Conservation (phyloP, 2,113 vertebrate genomes). For the Glareola pratincola region DNA sequence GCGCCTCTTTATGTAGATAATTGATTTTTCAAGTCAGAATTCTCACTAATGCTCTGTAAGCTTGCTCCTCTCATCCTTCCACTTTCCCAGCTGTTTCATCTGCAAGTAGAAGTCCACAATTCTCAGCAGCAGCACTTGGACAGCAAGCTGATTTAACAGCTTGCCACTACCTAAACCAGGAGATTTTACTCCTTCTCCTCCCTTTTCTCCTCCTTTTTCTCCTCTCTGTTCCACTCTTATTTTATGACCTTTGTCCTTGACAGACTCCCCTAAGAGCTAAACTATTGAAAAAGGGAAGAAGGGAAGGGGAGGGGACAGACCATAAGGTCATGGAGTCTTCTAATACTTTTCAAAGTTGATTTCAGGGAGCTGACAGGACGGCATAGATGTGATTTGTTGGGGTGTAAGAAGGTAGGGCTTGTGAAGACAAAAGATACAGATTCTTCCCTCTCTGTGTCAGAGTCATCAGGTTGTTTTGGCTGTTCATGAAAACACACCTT, state of each 20-base stretch:
- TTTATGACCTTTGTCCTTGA: neutral
- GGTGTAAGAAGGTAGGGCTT: neutral
- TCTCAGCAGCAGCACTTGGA: neutral
- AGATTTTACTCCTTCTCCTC: neutral
- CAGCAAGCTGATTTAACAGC: neutral
- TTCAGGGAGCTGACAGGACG: neutral
- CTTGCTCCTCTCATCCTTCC: neutral
- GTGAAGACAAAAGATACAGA: neutral
- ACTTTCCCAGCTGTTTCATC: neutral
- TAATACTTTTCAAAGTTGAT: neutral
- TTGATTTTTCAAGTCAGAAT: neutral
- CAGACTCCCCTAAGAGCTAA: neutral
- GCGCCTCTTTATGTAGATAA: neutral
- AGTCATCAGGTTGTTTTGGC: neutral
- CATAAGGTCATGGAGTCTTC: neutral
- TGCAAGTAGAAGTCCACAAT: neutral
- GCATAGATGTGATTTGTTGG: neutral
- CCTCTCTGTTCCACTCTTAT: neutral
- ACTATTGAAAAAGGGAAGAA: neutral
- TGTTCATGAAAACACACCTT: neutral
- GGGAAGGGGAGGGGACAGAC: neutral
- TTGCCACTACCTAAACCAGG: neutral
- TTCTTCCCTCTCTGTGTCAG: neutral
- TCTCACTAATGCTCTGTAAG: neutral
- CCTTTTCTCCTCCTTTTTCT: neutral